Percentiles rank a stretch among this genome's conserved stretches.
Conservation (phyloP, 2,888 invertebrate genomes). For the Cheilosia soror region DNA sequence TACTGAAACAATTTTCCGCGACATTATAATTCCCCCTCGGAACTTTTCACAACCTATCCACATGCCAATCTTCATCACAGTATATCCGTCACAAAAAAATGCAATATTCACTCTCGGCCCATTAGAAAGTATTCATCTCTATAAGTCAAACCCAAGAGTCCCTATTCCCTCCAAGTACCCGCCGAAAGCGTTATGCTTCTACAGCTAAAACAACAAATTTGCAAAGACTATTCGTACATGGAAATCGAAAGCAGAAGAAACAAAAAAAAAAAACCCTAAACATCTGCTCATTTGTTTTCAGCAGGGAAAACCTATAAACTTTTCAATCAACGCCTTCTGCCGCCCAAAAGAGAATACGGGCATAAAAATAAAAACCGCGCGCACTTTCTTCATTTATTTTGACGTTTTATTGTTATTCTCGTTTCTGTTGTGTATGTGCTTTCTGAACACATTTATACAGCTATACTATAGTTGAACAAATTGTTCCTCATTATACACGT, state of each 20-base stretch:
- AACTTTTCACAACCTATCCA: not conserved
- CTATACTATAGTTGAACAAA: not conserved
- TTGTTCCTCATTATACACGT: slow-evolving; percentile 3
- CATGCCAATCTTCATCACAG: not conserved
- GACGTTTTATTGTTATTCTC: slow-evolving; percentile 37
- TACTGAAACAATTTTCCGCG: not conserved
- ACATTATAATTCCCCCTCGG: not conserved
- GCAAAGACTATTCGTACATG: not conserved
- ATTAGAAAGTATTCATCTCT: not conserved
- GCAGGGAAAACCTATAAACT: slow-evolving; percentile 32
- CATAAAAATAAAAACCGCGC: slow-evolving; percentile 25
- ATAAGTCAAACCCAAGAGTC: not conserved
- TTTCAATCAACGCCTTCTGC: slow-evolving; percentile 36
- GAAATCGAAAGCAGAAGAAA: not conserved
- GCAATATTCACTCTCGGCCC: not conserved
- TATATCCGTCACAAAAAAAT: not conserved
- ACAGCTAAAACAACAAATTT: not conserved
- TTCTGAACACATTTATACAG: not conserved
- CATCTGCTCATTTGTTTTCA: slow-evolving; percentile 12
- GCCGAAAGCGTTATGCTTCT: not conserved
- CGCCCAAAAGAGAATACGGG: slow-evolving; percentile 22
- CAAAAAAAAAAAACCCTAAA: not conserved
- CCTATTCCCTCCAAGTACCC: not conserved
- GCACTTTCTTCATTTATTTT: slow-evolving; percentile 33
- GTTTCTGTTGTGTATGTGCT: slow-evolving; percentile 2